Conservation (phyloP, 2,113 vertebrate genomes). For the Muscicapa adusta region DNA sequence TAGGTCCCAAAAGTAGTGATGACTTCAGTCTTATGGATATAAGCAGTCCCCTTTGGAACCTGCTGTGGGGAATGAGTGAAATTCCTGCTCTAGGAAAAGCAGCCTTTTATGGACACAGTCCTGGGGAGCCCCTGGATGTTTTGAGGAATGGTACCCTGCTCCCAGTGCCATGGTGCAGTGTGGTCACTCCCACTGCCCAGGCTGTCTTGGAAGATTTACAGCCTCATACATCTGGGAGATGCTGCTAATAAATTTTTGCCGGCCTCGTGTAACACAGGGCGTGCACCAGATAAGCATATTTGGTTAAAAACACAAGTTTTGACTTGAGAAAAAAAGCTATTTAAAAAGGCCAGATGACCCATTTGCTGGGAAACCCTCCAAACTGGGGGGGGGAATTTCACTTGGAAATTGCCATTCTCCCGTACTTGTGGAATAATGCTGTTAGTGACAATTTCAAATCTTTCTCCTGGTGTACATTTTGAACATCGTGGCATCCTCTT, state of each 20-base stretch:
- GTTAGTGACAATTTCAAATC: slow-evolving; percentile 48
- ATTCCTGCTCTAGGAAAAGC: neutral
- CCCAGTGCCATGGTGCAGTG: neutral
- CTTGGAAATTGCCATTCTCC: slow-evolving; percentile 31
- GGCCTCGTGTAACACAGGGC: neutral
- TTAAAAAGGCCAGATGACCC: neutral
- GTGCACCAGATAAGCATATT: neutral
- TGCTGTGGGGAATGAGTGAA: neutral
- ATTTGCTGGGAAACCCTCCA: neutral
- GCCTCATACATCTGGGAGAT: neutral
- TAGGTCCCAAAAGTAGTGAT: neutral
- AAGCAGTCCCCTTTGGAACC: neutral
- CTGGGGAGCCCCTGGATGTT: neutral
- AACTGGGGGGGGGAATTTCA: slow-evolving; percentile 6
- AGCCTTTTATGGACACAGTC: fast-evolving
- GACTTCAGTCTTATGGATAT: neutral
- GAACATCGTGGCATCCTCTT: slow-evolving; percentile 43
- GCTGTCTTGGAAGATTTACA: neutral
- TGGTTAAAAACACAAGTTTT: neutral
- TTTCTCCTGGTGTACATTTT: slow-evolving; percentile 58
- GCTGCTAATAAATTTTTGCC: neutral
- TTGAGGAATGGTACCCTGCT: fast-evolving
- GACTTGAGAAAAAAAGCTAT: neutral
- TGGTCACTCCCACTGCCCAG: neutral
- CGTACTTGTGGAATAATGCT: slow-evolving; percentile 5